Conservation (phyloP, 2,797 vertebrate genomes). For the Micrastur ruficollis region DNA sequence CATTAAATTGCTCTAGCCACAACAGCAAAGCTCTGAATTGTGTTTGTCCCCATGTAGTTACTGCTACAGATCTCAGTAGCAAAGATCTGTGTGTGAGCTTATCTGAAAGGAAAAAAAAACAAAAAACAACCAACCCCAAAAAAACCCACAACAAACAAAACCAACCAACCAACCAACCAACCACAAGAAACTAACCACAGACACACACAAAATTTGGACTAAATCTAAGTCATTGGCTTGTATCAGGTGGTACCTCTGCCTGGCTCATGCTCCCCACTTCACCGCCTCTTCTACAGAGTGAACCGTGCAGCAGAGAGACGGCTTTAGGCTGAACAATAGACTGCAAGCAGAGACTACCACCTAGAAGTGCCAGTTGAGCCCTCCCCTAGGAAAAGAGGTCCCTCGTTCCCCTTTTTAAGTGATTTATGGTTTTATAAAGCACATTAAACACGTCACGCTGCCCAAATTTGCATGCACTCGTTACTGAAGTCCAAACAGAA, state of each 20-base stretch:
- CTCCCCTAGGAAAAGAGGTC: background rate
- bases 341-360: background rate
- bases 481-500: background rate
- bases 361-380: rapidly evolving
- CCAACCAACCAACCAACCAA: background rate
- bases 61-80: background rate
- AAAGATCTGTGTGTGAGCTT: background rate
- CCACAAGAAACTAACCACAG: background rate
- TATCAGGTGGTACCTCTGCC: background rate
- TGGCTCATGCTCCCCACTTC: background rate
- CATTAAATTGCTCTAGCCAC: background rate
- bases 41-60: background rate
- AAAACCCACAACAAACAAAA: background rate
- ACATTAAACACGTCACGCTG: background rate
- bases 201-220: background rate
- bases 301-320: background rate
- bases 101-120: background rate
- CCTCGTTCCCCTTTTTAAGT: background rate
- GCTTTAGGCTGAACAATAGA: background rate
- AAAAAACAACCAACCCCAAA: rapidly evolving
- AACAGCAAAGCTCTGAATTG: background rate
- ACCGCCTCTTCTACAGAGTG: background rate
- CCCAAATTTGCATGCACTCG: background rate
- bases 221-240: background rate
- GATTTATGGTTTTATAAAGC: background rate